These are phyloP conservation scores for Lasioglossum leucozonium DNA, from an alignment of 2,888 invertebrate genomes.

Conservation along the genomic window DNA sequence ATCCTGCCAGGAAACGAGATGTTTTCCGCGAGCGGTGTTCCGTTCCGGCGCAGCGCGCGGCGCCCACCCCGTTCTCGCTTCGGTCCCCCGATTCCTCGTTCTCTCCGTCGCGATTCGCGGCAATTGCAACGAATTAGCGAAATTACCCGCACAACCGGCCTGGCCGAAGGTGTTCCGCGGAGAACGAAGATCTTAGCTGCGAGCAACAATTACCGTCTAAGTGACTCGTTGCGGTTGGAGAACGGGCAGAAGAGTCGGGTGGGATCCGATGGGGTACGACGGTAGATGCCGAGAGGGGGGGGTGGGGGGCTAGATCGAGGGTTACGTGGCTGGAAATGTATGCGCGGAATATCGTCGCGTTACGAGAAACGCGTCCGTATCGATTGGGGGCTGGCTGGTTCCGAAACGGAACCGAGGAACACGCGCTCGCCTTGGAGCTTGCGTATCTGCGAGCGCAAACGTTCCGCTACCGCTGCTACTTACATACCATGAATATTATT, in stretches of 20 bases:
- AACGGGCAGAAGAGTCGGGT: background rate
- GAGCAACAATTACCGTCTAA: conserved; percentile 59
- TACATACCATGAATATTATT: conserved; percentile 69
- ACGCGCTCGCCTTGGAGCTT: background rate
- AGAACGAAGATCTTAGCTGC: conserved; percentile 50
- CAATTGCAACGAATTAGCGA: conserved; percentile 70
- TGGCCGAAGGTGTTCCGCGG: conserved; percentile 49
- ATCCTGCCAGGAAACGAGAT: conserved; percentile 42
- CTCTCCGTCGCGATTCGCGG: conserved; percentile 56
- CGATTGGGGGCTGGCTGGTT: conserved; percentile 47
- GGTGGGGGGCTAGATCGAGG: background rate
- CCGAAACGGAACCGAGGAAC: conserved; percentile 42
- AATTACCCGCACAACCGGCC: conserved; percentile 62
- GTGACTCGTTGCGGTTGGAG: conserved; percentile 25
- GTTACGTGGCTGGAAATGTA: conserved; percentile 22
- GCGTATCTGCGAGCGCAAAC: conserved; percentile 12
- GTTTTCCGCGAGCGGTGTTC: conserved; percentile 43
- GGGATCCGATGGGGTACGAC: background rate
- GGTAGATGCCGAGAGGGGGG: background rate
- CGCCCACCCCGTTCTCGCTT: background rate
- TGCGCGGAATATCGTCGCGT: conserved; percentile 41
- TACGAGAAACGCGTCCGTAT: conserved; percentile 53
- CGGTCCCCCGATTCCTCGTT: background rate
- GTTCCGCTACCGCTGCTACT: conserved; percentile 39
- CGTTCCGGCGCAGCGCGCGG: conserved; percentile 7